Percentiles rank a stretch among this genome's conserved stretches.
These are phyloP conservation scores for Manduca sexta DNA, from an alignment of 1,140 invertebrate species.

Conservation along the genomic window DNA sequence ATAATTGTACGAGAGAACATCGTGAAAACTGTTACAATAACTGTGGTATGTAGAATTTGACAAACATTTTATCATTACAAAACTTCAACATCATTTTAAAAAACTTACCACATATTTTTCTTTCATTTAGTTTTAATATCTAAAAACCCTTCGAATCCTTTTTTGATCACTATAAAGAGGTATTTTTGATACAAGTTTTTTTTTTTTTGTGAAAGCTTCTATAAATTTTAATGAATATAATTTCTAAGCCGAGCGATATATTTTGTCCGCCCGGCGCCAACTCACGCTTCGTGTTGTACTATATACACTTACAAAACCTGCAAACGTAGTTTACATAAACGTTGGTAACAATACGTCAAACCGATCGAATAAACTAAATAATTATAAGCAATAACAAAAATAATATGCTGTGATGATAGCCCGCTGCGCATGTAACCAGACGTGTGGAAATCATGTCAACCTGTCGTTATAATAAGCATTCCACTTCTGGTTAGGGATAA, in stretches of 20 bases:
- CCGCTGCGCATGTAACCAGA: not conserved
- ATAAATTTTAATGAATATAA: conserved; percentile 35
- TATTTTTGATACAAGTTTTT: conserved; percentile 60
- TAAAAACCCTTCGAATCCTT: conserved; percentile 65
- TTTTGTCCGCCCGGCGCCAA: conserved; percentile 4
- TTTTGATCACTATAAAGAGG: conserved; percentile 67
- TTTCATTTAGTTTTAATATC: conserved; percentile 42
- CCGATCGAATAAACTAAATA: conserved; percentile 23
- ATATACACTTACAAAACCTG: conserved; percentile 40
- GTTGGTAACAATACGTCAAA: conserved; percentile 35
- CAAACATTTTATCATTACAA: conserved; percentile 62
- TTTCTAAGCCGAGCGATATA: conserved; percentile 32
- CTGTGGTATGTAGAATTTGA: conserved; percentile 63
- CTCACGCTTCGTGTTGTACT: conserved; percentile 16
- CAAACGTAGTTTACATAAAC: conserved; percentile 17
- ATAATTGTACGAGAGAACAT: conserved; percentile 22
- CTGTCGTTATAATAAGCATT: not conserved
- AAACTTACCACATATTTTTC: conserved; percentile 58
- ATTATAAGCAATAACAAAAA: conserved; percentile 20
- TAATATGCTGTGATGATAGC: conserved; percentile 24
- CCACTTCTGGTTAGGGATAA: conserved; percentile 7
- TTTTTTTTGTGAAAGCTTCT: conserved; percentile 36
- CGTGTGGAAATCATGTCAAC: not conserved
- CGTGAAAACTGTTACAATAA: conserved; percentile 19
- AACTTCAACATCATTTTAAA: conserved; percentile 66